A percentile compares a stretch with the other conserved stretches of the same genome.
Conservation (phyloP, 2,113 vertebrate genomes). For the Hassar affinis region DNA sequence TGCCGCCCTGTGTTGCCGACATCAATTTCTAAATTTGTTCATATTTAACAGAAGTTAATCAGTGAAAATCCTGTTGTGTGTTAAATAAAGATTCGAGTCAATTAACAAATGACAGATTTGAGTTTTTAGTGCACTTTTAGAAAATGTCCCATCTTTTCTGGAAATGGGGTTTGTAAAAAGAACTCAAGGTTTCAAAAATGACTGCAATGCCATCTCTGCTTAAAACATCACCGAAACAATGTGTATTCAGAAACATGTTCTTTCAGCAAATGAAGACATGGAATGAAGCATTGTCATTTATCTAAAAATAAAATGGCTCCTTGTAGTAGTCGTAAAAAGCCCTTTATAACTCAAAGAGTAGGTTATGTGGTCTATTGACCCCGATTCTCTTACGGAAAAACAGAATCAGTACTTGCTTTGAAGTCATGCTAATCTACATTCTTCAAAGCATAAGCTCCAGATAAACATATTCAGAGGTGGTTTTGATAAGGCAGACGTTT, state of each 20-base stretch:
- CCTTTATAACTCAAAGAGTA: neutral
- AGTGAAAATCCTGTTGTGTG: too few species aligned
- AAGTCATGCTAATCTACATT: slow-evolving; percentile 1
- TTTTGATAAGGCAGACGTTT: neutral
- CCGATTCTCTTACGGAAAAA: slow-evolving; percentile 37
- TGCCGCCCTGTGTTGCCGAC: too few species aligned
- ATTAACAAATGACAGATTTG: too few species aligned
- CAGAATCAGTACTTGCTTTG: slow-evolving; percentile 24
- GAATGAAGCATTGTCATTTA: neutral
- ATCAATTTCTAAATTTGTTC: too few species aligned
- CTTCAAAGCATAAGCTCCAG: slow-evolving; percentile 9
- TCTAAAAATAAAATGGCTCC: neutral
- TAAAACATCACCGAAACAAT: neutral
- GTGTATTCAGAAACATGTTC: neutral
- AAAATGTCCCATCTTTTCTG: too few species aligned
- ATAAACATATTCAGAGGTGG: neutral
- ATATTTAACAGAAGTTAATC: too few species aligned
- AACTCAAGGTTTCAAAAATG: too few species aligned
- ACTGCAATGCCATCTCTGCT: too few species aligned
- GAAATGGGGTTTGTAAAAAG: too few species aligned
- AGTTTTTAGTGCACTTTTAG: too few species aligned
- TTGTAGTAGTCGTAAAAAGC: neutral
- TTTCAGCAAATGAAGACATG: neutral
- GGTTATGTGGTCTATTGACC: slow-evolving; percentile 49
- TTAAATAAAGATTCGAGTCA: too few species aligned